These are phyloP conservation scores for Trididemnum nubilum DNA, from an alignment of 23 tunicate species.

Conservation along the genomic window DNA sequence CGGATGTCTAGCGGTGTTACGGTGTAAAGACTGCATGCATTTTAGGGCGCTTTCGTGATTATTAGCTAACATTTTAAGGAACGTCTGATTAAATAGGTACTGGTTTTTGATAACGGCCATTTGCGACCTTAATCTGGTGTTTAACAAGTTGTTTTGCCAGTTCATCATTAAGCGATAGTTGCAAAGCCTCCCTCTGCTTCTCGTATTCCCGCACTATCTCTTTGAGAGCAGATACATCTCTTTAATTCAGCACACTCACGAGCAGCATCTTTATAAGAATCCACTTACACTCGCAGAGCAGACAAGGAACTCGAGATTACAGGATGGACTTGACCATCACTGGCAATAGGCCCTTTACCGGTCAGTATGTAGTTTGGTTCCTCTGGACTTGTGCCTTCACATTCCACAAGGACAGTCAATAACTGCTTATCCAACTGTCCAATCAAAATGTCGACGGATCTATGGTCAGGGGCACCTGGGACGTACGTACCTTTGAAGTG, in stretches of 20 bases:
- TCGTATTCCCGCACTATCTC: background rate
- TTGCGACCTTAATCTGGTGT: background rate
- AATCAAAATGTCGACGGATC: background rate
- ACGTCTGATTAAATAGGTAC: constrained; percentile 1
- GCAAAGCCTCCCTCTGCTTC: background rate
- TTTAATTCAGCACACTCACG: background rate
- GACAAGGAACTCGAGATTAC: background rate
- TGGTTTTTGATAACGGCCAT: constrained; percentile 14
- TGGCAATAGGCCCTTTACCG: background rate
- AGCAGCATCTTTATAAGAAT: background rate
- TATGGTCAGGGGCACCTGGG: background rate
- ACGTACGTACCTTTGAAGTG: background rate
- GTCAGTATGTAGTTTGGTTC: background rate
- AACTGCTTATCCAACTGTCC: background rate
- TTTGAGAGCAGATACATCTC: background rate
- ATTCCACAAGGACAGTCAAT: background rate
- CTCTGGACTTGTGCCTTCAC: background rate
- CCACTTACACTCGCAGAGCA: background rate
- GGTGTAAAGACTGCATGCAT: background rate
- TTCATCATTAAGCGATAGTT: constrained; percentile 3
- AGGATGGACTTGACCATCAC: background rate
- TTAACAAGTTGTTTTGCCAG: background rate
- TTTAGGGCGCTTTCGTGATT: constrained; percentile 1
- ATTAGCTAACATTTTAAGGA: background rate
- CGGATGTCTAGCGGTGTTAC: background rate